These are phyloP conservation scores for Stictonetta naevosa DNA, from an alignment of 2,113 vertebrate genomes.

Conservation along the genomic window DNA sequence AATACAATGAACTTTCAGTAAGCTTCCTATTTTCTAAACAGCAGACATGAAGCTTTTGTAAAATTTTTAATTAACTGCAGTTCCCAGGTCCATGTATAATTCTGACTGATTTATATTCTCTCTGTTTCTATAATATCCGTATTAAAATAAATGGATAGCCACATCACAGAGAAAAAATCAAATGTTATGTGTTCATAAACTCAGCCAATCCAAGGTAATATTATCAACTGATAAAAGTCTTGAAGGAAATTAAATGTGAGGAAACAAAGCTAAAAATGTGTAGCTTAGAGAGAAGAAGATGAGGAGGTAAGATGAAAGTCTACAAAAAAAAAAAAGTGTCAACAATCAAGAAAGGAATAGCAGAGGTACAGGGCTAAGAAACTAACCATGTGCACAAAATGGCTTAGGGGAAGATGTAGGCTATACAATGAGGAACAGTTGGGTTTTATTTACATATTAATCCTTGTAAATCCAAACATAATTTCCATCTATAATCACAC, in stretches of 20 bases:
- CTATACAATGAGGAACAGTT: neutral
- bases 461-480: slow-evolving; percentile 7
- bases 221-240: slow-evolving; percentile 27
- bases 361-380: neutral
- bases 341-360: neutral
- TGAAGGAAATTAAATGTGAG: slow-evolving; percentile 71
- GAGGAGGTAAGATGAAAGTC: slow-evolving; percentile 2
- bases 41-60: neutral
- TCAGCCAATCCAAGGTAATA: neutral
- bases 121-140: slow-evolving; percentile 58
- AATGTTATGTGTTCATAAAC: slow-evolving; percentile 23
- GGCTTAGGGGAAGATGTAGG: neutral
- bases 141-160: neutral
- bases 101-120: neutral
- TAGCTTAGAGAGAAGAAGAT: slow-evolving; percentile 22
- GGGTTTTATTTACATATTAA: slow-evolving; percentile 32
- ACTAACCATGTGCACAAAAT: neutral
- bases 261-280: slow-evolving; percentile 30
- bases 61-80: slow-evolving; percentile 53
- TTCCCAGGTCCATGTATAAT: neutral
- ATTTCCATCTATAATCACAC: slow-evolving; percentile 5
- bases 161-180: neutral
- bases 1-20: neutral
- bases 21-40: slow-evolving; percentile 32
- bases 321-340: neutral